These are phyloP conservation scores for Pomatorhinus ruficollis DNA, from an alignment of 2,113 vertebrate genomes.

Conservation along the genomic window DNA sequence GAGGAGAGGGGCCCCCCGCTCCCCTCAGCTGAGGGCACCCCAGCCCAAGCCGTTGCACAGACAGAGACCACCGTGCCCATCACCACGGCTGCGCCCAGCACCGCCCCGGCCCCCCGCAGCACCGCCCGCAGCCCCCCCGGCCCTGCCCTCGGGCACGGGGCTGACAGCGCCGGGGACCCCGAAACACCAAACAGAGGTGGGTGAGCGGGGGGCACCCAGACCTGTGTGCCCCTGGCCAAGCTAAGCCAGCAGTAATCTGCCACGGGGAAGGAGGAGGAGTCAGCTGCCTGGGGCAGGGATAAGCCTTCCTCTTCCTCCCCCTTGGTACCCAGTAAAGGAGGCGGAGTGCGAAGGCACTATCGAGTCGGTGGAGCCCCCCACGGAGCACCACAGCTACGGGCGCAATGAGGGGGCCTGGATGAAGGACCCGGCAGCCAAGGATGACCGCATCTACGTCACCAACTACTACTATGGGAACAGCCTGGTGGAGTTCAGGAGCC, in stretches of 20 bases:
- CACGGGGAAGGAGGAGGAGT: accelerated
- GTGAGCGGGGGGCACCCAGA: not conserved
- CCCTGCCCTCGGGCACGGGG: not conserved
- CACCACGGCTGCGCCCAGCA: slow-evolving; percentile 33
- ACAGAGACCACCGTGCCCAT: not conserved
- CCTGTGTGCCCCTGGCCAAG: accelerated
- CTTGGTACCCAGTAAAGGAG: slow-evolving; percentile 77
- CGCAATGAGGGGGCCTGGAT: slow-evolving; percentile 98
- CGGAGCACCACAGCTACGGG: slow-evolving; percentile 92
- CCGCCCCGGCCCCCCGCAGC: not conserved
- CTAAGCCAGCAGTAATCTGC: not conserved
- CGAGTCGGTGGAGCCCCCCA: slow-evolving; percentile 83
- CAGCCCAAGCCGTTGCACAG: not conserved
- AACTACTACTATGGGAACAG: slow-evolving; percentile 98
- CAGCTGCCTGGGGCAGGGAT: not conserved
- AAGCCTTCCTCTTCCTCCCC: not conserved
- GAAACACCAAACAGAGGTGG: slow-evolving; percentile 61
- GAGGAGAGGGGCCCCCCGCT: slow-evolving; percentile 42
- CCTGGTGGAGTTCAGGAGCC: slow-evolving; percentile 93
- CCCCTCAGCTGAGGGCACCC: slow-evolving; percentile 32
- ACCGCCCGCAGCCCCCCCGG: not conserved
- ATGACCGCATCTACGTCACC: slow-evolving; percentile 92
- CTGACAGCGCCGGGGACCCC: not conserved
- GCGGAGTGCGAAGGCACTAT: slow-evolving; percentile 90
- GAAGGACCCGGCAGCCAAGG: slow-evolving; percentile 91